Conservation (phyloP, 2,888 invertebrate species). For the Callosobruchus maculatus region DNA sequence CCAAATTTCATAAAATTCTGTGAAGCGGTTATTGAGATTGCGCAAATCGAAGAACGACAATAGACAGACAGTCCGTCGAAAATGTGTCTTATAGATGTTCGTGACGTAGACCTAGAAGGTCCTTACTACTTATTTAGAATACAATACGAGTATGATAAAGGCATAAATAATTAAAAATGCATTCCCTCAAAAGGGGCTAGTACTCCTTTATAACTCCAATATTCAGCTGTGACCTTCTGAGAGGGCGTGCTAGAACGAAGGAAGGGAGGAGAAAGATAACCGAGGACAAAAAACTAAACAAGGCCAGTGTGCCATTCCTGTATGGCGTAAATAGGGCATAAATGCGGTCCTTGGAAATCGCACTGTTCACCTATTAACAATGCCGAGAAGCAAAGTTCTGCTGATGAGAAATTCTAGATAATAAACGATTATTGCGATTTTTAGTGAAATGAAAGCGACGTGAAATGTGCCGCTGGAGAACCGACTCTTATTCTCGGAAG, state of each 20-base stretch:
- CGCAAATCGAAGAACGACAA: no score
- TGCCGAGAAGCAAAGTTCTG: not conserved
- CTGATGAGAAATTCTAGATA: not conserved
- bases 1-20: no score
- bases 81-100: no score
- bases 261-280: not conserved
- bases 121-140: no score
- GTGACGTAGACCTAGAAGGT: no score
- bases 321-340: not conserved
- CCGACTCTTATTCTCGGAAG: no score
- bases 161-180: no score
- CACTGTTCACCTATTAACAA: not conserved
- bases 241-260: not conserved
- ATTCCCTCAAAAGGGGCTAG: no score
- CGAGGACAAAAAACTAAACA: not conserved
- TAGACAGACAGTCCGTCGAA: no score
- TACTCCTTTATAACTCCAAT: not conserved
- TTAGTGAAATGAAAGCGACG: not conserved
- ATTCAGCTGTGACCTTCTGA: not conserved
- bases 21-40: no score
- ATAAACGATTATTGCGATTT: not conserved
- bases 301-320: not conserved
- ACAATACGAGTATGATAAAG: no score
- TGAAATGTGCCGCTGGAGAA: not conserved
- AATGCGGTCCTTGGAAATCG: not conserved